A percentile compares a stretch with the other conserved stretches of the same genome.
Evolutionary conservation across 1,140 invertebrate genomes (phyloP).

Genomic region (Saxidomus purpurata): DNA sequence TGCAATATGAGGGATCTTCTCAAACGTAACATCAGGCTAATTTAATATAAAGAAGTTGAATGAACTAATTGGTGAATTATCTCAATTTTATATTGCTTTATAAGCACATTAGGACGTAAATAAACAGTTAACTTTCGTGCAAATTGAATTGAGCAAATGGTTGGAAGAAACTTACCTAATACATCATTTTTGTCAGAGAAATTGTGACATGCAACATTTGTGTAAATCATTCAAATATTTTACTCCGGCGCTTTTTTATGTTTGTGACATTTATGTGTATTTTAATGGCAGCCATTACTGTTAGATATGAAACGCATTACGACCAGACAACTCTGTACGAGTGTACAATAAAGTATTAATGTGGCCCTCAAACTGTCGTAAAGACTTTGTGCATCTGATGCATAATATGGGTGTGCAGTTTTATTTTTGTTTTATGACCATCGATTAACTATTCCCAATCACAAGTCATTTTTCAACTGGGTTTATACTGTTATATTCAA

Average conservation of each 20-base stretch:
- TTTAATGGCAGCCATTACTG: background rate
- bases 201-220: background rate
- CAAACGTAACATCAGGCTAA: too few species aligned
- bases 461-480: too few species aligned
- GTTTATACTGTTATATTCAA: too few species aligned
- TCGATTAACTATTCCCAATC: background rate
- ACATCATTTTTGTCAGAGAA: background rate
- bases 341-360: background rate
- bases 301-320: background rate
- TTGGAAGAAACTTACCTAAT: too few species aligned
- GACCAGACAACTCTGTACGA: background rate
- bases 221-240: background rate
- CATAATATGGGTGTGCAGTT: conserved; percentile 6
- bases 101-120: too few species aligned
- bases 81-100: too few species aligned
- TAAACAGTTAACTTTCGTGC: too few species aligned
- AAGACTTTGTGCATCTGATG: background rate
- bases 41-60: too few species aligned
- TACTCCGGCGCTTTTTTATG: too few species aligned
- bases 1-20: too few species aligned
- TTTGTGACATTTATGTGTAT: conserved; percentile 3
- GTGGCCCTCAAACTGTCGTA: background rate
- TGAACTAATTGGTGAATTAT: too few species aligned
- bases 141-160: too few species aligned
- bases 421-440: background rate